phyloP scores from a whole-genome alignment of 2,113 vertebrate species.

The Caretta caretta region DNA sequence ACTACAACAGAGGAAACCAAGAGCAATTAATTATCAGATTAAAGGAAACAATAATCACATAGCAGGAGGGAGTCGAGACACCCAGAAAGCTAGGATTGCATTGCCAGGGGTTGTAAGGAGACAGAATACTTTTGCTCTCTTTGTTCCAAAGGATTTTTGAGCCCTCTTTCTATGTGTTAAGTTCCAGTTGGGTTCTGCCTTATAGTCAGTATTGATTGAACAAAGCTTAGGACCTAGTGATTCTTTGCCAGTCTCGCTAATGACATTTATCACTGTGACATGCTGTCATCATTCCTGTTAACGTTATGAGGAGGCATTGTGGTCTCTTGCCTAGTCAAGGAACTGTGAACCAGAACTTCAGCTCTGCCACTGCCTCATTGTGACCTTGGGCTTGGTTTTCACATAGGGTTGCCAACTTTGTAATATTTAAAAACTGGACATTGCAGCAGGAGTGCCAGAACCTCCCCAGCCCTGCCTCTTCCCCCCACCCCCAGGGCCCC shows the following conservation, averaged over 20 bases:
- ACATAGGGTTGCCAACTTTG: background rate
- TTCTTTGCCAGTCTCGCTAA: background rate
- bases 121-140: constrained; percentile 4
- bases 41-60: constrained; percentile 50
- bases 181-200: background rate
- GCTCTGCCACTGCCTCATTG: background rate
- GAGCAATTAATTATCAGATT: constrained; percentile 60
- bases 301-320: background rate
- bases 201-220: background rate
- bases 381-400: background rate
- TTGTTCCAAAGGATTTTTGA: constrained; percentile 29
- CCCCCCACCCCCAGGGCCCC: no score
- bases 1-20: constrained; percentile 63
- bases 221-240: background rate
- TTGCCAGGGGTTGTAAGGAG: background rate
- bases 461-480: no score
- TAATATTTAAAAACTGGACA: no score
- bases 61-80: background rate
- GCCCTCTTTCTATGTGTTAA: constrained; percentile 38
- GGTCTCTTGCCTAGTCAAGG: background rate
- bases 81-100: background rate
- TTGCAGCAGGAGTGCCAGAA: no score
- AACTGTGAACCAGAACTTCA: background rate
- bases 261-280: background rate
- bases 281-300: background rate